These are phyloP conservation scores for Pangasius larnaudii DNA, from an alignment of 2,797 vertebrate species.

Conservation along the genomic window DNA sequence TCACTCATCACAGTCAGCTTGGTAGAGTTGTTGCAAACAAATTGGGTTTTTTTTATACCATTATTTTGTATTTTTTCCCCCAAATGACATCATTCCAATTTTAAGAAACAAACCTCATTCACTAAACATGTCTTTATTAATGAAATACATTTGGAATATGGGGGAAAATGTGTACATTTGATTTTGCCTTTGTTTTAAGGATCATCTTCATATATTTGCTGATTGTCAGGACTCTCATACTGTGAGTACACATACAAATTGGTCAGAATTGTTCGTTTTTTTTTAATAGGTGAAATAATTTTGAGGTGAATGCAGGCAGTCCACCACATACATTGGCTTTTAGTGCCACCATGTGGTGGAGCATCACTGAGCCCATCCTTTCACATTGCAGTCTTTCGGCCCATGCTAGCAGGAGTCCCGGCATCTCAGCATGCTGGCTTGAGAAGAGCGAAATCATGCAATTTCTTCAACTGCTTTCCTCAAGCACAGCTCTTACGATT, in stretches of 20 bases:
- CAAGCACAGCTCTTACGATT: constrained; percentile 4
- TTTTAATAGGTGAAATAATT: neutral
- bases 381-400: neutral
- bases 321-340: neutral
- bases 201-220: neutral
- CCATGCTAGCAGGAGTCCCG: neutral
- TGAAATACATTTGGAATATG: neutral
- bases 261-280: neutral
- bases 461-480: neutral
- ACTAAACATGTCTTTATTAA: neutral
- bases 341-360: constrained; percentile 2
- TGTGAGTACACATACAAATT: neutral
- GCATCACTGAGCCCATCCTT: neutral
- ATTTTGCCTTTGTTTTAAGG: neutral
- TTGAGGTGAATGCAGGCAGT: neutral
- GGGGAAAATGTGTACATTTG: neutral
- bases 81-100: neutral
- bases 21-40: neutral
- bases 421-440: neutral
- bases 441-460: neutral
- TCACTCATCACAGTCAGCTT: neutral
- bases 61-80: neutral
- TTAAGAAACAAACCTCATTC: neutral
- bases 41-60: too few relatives aligned
- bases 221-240: neutral